These are phyloP conservation scores for Gavialis gangeticus DNA, from an alignment of 2,113 vertebrate genomes.

Conservation along the genomic window DNA sequence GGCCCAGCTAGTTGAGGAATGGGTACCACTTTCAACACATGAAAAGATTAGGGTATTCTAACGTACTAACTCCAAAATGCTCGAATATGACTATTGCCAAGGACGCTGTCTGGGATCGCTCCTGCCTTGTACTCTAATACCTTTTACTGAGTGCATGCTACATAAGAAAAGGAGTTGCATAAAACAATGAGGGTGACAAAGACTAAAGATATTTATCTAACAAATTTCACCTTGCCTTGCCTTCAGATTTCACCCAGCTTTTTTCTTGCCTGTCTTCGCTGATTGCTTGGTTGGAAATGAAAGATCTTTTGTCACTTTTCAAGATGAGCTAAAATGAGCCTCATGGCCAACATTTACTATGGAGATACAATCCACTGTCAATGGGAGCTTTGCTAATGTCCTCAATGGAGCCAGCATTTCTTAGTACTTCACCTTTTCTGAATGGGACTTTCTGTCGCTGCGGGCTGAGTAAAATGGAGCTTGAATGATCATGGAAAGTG, in stretches of 20 bases:
- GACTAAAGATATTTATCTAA: background rate
- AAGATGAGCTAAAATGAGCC: background rate
- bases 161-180: background rate
- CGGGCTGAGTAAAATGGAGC: background rate
- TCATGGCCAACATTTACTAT: background rate
- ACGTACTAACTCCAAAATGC: background rate
- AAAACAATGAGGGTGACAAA: background rate
- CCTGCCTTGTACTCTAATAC: background rate
- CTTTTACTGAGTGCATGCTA: background rate
- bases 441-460: background rate
- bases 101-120: background rate
- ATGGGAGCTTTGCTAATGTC: background rate
- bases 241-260: background rate
- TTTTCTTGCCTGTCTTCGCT: constrained; percentile 1
- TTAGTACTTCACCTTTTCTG: background rate
- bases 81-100: background rate
- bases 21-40: background rate
- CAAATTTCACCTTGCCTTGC: background rate
- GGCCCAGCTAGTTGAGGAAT: background rate
- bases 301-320: background rate
- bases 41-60: background rate
- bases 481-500: background rate
- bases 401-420: constrained; percentile 14
- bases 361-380: background rate
- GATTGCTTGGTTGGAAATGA: background rate